Base-by-base conservation (phyloP, 2,113 vertebrate genomes). In the Stigmatopora nigra region DNA sequence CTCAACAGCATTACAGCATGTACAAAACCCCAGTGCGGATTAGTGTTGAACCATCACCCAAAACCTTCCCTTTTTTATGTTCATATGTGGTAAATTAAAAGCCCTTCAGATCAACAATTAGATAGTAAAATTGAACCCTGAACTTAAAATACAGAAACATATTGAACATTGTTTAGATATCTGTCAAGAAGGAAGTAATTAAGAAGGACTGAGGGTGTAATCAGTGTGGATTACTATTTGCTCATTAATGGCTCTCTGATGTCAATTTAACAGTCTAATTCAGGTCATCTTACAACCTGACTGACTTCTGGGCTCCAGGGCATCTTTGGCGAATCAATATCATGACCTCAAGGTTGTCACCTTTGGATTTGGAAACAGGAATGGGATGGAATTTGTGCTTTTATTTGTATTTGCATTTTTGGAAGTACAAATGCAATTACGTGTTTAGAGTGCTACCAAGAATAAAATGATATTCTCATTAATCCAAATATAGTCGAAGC, bases 311-410 rank as follows among this genome's bases (percentile, higher is more conserved):
- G 78, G 78, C 84, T 83, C 72, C 66, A 60, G 80, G 75, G 73
- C 70, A 78, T 76, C 74, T 76, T 76, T 66, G 59, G 68, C 52
- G 78, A 85, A 88, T 89, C 87, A 80, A 85, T 86, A 72, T 63
- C 70, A 61, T 64, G 81, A 88, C 86, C 83, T 82, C 65, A 16
- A 84, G 70, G 60, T 61, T 65, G 71, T 78, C 75, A 68, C 78
- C 76, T 83, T 69, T 64, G 51, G 52, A 71, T 46, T 73, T 72
- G 46, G 44, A 63, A 61, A 19, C 60, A 60, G 71, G 78, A 73
- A 41, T 69, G 63, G 45, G 64, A 55, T 13, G 3, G 2, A 11
- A 4, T 20, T 19, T 53, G 51, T 22, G 51, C 44, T 22, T 11
- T 3, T 62, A n/a, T 44, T 46, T 61, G 46, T 3, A 48, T 16